Evolutionary conservation across 2,113 vertebrate genomes (phyloP), one percentile per base, ranked within the genome.

Genomic region (Bettongia penicillata): DNA sequence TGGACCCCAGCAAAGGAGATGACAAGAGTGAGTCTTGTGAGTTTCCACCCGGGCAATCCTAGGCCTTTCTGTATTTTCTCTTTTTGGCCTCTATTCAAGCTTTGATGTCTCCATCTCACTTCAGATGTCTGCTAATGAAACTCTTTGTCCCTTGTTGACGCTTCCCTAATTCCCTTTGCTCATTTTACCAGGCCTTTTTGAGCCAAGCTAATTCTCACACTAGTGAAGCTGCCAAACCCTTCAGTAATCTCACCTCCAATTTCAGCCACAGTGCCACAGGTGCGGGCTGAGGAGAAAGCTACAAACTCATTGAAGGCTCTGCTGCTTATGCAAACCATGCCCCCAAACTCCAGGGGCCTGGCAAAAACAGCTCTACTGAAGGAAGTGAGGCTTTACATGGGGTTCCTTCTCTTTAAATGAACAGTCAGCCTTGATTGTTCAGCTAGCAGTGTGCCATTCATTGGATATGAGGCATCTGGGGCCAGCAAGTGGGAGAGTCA

Each of bases 201-300:
- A 28, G 55, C 48, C 9, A 0, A 90, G n/a, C 23, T 12, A 0
- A 3, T 1, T 4, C 57, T 51, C 22, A 0, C 48, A 84, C 14
- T 19, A 2, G 11, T 25, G 2, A 19, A 25, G 49, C 3, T 0
- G 3, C 53, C 3, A 19, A 47, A 2, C 53, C 28, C 0, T 3
- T n/a, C 48, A 19, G 0, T 0, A 52, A 68, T 43, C 47, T n/a
- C 14, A 37, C 31, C 16, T 19, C 11, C 90, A 26, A 28, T 23
- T 9, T 37, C 37, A 48, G 50, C 50, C 25, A 23, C 22, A 26
- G 90, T 31, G 1, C 22, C 53, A 12, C 49, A 24, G 47, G 47
- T 47, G 0, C 24, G 22, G 61, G 51, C 77, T 1, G 0, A 68
- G 19, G 0, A 4, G 4, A 31, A 43, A 28, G 53, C 12, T 11